Percentiles rank a stretch among this genome's conserved stretches.
These are phyloP conservation scores for Daboia siamensis DNA, from an alignment of 2,113 vertebrate genomes.

Conservation along the genomic window DNA sequence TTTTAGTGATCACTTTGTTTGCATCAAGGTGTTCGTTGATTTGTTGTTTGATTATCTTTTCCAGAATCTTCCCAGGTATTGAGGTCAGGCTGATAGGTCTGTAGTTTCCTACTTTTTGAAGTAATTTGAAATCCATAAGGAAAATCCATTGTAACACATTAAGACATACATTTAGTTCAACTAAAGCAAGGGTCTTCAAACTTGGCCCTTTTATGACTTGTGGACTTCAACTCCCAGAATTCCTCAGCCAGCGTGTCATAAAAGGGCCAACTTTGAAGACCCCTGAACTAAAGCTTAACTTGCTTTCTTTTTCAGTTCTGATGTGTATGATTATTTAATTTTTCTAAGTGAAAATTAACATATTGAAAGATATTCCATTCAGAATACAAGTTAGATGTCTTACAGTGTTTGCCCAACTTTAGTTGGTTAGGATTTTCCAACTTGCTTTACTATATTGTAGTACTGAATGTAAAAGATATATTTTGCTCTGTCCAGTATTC, in stretches of 20 bases:
- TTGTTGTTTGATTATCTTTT: no score
- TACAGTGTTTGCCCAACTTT: background rate
- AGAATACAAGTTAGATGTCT: background rate
- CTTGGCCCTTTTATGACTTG: no score
- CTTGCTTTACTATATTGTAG: background rate
- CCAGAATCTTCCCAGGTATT: no score
- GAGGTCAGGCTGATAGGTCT: no score
- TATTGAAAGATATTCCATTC: background rate
- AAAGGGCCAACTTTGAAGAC: no score
- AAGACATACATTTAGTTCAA: background rate
- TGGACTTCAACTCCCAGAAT: no score
- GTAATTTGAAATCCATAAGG: background rate
- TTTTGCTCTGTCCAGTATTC: background rate
- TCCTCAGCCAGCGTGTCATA: no score
- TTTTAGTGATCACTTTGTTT: no score
- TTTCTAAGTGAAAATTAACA: background rate
- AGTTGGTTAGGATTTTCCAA: background rate
- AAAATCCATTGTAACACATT: background rate
- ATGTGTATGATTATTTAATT: background rate
- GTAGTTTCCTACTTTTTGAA: background rate
- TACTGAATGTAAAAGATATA: background rate
- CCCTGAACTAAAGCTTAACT: background rate
- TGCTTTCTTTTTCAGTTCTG: background rate
- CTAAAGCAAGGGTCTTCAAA: background rate
- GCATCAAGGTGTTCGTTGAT: no score